Conservation (phyloP, 2,888 invertebrate species). For the Ramazzottius varieornatus region DNA sequence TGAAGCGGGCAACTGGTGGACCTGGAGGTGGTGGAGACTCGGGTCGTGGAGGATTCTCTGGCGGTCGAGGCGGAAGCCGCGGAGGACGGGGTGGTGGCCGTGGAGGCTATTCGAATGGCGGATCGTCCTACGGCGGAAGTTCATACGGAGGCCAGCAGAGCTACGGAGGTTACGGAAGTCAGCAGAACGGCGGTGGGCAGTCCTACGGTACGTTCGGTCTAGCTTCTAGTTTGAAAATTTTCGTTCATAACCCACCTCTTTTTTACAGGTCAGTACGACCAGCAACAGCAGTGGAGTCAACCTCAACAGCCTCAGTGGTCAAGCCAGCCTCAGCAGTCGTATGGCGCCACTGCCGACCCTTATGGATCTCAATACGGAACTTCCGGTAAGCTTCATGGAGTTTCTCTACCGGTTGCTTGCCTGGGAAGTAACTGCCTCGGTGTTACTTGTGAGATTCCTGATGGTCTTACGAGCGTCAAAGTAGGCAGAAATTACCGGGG, state of each 20-base stretch:
- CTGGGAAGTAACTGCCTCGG: not conserved
- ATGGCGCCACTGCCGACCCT: not conserved
- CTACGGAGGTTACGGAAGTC: not conserved
- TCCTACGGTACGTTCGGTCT: too few relatives aligned
- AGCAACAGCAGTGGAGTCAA: not conserved
- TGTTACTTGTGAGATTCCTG: not conserved
- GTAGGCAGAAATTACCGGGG: not conserved
- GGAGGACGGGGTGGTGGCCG: not conserved
- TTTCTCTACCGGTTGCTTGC: not conserved
- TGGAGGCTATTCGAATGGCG: not conserved
- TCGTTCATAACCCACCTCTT: too few relatives aligned
- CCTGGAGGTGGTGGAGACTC: not conserved
- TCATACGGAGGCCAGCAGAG: not conserved
- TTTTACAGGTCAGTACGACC: not conserved
- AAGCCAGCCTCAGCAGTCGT: not conserved
- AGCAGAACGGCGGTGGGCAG: too few relatives aligned
- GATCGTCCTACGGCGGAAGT: not conserved
- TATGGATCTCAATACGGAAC: not conserved
- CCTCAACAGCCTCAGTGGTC: not conserved
- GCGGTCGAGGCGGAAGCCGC: not conserved
- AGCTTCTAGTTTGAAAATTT: not conserved
- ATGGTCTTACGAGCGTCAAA: not conserved
- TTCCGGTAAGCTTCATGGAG: not conserved
- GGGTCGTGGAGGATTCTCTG: not conserved
- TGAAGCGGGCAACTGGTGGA: not conserved